Percentiles rank a stretch among this genome's conserved stretches.
These are phyloP conservation scores for Noctua janthina DNA, from an alignment of 2,888 invertebrate species.

Conservation along the genomic window DNA sequence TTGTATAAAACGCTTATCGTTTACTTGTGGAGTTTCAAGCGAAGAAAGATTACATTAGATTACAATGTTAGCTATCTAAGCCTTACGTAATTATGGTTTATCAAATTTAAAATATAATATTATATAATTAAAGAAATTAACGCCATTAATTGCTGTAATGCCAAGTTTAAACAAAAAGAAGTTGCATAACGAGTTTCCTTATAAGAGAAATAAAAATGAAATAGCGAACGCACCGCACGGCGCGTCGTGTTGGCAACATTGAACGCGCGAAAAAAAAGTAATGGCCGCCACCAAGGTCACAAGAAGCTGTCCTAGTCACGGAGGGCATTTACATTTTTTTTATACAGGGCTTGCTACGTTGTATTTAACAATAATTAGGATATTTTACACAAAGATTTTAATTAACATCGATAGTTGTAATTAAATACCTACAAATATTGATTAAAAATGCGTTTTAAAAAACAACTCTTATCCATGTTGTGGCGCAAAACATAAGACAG, in stretches of 20 bases:
- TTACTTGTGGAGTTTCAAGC: conserved; percentile 49
- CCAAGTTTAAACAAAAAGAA: conserved; percentile 71
- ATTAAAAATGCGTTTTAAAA: no score
- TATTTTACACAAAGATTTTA: conserved; percentile 59
- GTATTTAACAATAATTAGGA: conserved; percentile 72
- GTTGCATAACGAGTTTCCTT: conserved; percentile 85
- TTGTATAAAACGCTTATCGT: conserved; percentile 58
- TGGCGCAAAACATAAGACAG: conserved; percentile 56
- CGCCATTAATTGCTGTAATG: conserved; percentile 63
- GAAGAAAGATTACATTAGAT: conserved; percentile 64
- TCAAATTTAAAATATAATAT: conserved; percentile 46
- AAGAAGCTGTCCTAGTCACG: conserved; percentile 89
- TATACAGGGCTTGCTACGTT: conserved; percentile 79
- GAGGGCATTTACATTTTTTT: conserved; percentile 89
- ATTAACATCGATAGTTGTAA: conserved; percentile 19
- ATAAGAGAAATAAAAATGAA: conserved; percentile 80
- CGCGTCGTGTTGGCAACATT: conserved; percentile 88
- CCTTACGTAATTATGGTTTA: conserved; percentile 56
- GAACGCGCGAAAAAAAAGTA: conserved; percentile 87
- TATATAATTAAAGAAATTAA: conserved; percentile 65
- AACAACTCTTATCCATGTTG: conserved; percentile 17
- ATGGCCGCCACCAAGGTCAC: conserved; percentile 88
- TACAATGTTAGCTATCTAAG: conserved; percentile 51
- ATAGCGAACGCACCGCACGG: conserved; percentile 83
- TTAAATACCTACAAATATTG: conserved; percentile 2